phyloP scores from a whole-genome alignment of 2,797 vertebrate species.

The Scolopax bukidnonensis region DNA sequence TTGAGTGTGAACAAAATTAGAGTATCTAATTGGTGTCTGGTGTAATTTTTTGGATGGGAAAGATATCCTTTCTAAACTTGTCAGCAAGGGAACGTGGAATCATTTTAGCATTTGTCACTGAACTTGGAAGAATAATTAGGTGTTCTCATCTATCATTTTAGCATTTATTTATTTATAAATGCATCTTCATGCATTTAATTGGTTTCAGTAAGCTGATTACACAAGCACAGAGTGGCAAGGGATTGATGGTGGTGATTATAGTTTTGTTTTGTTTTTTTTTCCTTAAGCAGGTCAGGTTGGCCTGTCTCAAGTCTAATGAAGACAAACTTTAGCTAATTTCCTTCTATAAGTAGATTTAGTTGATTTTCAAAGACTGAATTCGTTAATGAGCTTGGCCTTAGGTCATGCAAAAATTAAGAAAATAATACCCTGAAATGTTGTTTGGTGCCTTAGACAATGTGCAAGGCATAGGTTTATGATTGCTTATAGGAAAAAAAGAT shows the following conservation, averaged over 20 bases:
- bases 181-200: conserved; percentile 9
- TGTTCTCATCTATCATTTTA: conserved; percentile 22
- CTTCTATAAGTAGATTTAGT: not conserved
- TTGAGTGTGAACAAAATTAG: not conserved
- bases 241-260: conserved; percentile 30
- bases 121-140: conserved; percentile 28
- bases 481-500: not conserved
- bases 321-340: conserved; percentile 32
- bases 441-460: not conserved
- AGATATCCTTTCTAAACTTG: not conserved
- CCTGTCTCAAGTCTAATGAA: not conserved
- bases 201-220: conserved; percentile 45
- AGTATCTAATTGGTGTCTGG: not conserved
- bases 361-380: conserved; percentile 32
- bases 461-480: not conserved
- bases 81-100: not conserved
- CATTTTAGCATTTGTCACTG: not conserved
- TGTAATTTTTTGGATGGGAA: not conserved
- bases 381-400: not conserved
- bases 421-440: not conserved
- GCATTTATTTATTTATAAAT: conserved; percentile 31
- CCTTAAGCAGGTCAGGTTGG: not conserved
- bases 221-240: not conserved
- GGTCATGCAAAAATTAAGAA: not conserved
- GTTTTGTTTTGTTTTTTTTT: not conserved